Evolutionary conservation across 2,888 invertebrate genomes (phyloP).

Genomic region (Drosophila histrio): DNA sequence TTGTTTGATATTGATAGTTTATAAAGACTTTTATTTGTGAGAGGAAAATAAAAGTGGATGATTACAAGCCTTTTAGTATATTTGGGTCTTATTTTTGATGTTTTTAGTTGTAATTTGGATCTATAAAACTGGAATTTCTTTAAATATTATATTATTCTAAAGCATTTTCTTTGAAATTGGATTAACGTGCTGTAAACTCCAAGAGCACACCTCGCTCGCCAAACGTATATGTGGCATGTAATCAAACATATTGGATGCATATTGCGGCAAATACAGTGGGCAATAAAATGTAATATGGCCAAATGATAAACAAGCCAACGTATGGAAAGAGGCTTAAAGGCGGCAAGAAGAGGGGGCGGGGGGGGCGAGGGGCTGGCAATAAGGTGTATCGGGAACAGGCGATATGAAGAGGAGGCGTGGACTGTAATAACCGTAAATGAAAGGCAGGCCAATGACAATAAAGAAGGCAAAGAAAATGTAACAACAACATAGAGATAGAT

Average conservation of each 20-base stretch:
- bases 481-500: constrained; percentile 11
- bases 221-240: constrained; percentile 38
- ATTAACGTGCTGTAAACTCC: constrained; percentile 17
- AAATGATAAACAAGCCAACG: constrained; percentile 60
- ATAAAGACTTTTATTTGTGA: too few species aligned
- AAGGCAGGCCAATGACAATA: constrained; percentile 70
- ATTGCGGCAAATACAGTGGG: constrained; percentile 56
- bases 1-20: too few species aligned
- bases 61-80: too few species aligned
- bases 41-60: too few species aligned
- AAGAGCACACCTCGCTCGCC: constrained; percentile 37
- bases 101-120: too few species aligned
- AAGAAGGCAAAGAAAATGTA: constrained; percentile 41
- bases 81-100: too few species aligned
- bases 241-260: constrained; percentile 68
- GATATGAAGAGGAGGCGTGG: not conserved
- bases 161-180: not conserved
- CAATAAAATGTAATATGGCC: constrained; percentile 75
- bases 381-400: not conserved
- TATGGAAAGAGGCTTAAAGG: not conserved
- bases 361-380: not conserved
- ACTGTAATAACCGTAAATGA: constrained; percentile 68
- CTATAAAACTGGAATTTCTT: too few species aligned
- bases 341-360: not conserved
- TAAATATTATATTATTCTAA: not conserved